Evolutionary conservation across 2,888 invertebrate genomes (phyloP).

Genomic region (Tuta absoluta): DNA sequence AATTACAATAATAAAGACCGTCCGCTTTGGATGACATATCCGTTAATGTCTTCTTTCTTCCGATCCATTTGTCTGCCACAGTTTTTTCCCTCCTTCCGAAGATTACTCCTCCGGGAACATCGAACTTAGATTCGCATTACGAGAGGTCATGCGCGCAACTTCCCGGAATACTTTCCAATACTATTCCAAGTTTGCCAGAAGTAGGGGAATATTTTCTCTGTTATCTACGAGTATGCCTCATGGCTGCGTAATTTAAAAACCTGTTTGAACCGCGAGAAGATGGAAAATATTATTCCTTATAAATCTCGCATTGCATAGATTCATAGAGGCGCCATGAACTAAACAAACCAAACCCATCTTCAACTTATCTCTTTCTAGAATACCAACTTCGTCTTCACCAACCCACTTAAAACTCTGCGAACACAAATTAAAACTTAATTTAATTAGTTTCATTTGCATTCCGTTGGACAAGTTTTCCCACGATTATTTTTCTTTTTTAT

Average conservation of each 20-base stretch:
- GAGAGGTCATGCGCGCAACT: conserved; percentile 12
- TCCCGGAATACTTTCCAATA: conserved; percentile 24
- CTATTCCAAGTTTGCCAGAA: conserved; percentile 23
- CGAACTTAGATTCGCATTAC: conserved; percentile 18
- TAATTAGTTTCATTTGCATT: conserved; percentile 16
- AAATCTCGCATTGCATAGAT: not conserved
- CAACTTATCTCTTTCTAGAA: not conserved
- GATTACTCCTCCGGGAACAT: conserved; percentile 15
- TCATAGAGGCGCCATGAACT: too few relatives aligned
- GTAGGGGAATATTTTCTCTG: conserved; percentile 20
- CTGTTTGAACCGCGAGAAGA: not conserved
- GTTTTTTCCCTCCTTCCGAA: not conserved
- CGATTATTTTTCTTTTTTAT: conserved; percentile 26
- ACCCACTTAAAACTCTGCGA: not conserved
- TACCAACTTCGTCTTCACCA: conserved; percentile 12
- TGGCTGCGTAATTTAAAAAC: not conserved
- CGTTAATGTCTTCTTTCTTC: not conserved
- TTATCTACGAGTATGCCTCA: conserved; percentile 23
- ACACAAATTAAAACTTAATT: conserved; percentile 21
- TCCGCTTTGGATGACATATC: not conserved
- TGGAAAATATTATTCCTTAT: not conserved
- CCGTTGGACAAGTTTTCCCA: conserved; percentile 22
- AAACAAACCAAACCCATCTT: not conserved
- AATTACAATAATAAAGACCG: too few relatives aligned
- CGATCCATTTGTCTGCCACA: not conserved